These are phyloP conservation scores for Acanthoscelides obtectus DNA, from an alignment of 2,888 invertebrate genomes.

Conservation along the genomic window DNA sequence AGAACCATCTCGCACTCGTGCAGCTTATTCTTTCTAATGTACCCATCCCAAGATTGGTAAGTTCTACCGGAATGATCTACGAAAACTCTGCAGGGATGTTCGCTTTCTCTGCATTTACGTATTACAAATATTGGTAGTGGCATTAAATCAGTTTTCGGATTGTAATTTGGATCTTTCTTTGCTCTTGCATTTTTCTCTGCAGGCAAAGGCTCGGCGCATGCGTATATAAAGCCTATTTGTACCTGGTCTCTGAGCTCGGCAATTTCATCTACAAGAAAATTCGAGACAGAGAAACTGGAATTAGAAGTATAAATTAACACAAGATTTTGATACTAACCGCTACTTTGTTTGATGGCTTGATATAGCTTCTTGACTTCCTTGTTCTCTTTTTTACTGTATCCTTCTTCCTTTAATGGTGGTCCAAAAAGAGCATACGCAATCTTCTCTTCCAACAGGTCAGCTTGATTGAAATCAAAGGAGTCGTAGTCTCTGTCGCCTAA, in stretches of 20 bases:
- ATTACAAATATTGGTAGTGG: constrained; percentile 40
- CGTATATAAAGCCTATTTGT: constrained; percentile 33
- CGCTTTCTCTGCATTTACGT: constrained; percentile 36
- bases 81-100: constrained; percentile 37
- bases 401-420: constrained; percentile 49
- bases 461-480: constrained; percentile 51
- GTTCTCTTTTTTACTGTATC: constrained; percentile 35
- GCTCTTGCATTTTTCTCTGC: constrained; percentile 30
- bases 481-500: constrained; percentile 53
- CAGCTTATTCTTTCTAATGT: constrained; percentile 51
- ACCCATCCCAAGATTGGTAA: constrained; percentile 54
- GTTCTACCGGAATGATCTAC: constrained; percentile 46
- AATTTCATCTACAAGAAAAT: constrained; percentile 25
- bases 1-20: constrained; percentile 53
- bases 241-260: constrained; percentile 31
- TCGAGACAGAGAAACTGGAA: neutral
- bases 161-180: constrained; percentile 34
- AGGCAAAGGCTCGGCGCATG: constrained; percentile 36
- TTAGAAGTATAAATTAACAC: neutral
- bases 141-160: constrained; percentile 35
- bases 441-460: constrained; percentile 52
- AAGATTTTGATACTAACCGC: constrained; percentile 26
- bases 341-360: constrained; percentile 28
- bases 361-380: constrained; percentile 30
- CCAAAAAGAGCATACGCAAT: constrained; percentile 56